Base-by-base conservation (phyloP, 2,888 invertebrate genomes). In the Clunio marinus region DNA sequence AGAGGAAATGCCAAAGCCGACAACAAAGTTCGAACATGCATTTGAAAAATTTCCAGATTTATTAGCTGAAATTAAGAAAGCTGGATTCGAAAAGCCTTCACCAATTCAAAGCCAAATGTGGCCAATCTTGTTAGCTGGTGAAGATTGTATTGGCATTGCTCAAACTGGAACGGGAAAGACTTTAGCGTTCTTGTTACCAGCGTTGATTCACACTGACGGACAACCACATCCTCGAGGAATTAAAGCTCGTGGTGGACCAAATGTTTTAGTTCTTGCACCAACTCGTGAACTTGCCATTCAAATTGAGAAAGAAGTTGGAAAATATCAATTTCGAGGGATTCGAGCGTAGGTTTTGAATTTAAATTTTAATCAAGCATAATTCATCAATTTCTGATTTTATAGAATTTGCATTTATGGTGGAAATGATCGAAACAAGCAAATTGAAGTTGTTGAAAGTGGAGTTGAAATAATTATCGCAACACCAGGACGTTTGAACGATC, bases 81-180 rank as follows among this genome's bases (percentile, higher is more conserved):
- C 10, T 71, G 87, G 86, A 0, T 97, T 96, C 76, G 77, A 77
- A 24, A 84, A 83, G 70, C 97, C 96, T 0, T 90, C 93, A 0
- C 96, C 96, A 0, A 95, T 97, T 73, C 94, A 97, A 78, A 82
- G 88, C 70, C 96, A 96, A 80, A 90, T 93, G 0, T 98, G 97
- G 97, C 98, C 98, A 1, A 84, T 97, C 70, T 81, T 97, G 0
- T 79, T 98, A 46, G 86, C 87, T 74, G 98, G 98, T 0, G 86
- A 89, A 75, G 97, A 98, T 79, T 79, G 97, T 76, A 96, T 98
- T 76, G 97, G 97, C 7, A 96, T 98, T 71, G 97, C 97, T 0
- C 96, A 96, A 80, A 94, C 94, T 4, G 93, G 93, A 69, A 93
- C 93, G 17, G 94, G 96, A 0, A 98, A 98, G 81, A 98, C 98